Evolutionary conservation across 1,140 invertebrate genomes (phyloP).

Genomic region (Bombus ignitus): DNA sequence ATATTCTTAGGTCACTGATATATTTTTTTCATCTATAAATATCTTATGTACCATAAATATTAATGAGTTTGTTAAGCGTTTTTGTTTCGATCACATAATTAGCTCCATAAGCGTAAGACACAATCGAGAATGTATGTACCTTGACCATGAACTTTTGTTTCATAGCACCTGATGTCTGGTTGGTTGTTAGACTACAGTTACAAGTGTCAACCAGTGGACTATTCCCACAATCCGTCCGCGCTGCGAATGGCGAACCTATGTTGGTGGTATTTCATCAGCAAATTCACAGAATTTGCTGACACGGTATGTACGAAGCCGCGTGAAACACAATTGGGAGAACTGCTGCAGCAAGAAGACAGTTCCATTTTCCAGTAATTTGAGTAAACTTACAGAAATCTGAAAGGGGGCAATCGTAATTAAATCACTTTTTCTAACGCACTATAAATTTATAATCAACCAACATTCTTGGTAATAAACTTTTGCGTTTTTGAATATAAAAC

Average conservation of each 20-base stretch:
- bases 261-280: slow-evolving; percentile 99
- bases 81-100: neutral
- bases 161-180: slow-evolving; percentile 92
- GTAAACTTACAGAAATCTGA: no score
- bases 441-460: no score
- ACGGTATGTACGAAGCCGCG: slow-evolving; percentile 85
- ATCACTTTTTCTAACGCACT: neutral
- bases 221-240: slow-evolving; percentile 87
- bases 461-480: neutral
- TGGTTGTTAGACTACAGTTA: slow-evolving; percentile 95
- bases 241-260: slow-evolving; percentile 95
- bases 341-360: neutral
- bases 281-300: slow-evolving; percentile 97
- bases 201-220: slow-evolving; percentile 96
- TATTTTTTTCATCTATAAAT: neutral
- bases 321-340: neutral
- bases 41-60: neutral
- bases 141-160: slow-evolving; percentile 64
- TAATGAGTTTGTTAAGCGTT: neutral
- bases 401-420: no score
- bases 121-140: neutral
- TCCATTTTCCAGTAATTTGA: neutral
- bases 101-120: neutral
- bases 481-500: neutral
- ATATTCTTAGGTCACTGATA: neutral